phyloP scores from a whole-genome alignment of 1,140 invertebrate species.

The Lucilia cuprina region DNA sequence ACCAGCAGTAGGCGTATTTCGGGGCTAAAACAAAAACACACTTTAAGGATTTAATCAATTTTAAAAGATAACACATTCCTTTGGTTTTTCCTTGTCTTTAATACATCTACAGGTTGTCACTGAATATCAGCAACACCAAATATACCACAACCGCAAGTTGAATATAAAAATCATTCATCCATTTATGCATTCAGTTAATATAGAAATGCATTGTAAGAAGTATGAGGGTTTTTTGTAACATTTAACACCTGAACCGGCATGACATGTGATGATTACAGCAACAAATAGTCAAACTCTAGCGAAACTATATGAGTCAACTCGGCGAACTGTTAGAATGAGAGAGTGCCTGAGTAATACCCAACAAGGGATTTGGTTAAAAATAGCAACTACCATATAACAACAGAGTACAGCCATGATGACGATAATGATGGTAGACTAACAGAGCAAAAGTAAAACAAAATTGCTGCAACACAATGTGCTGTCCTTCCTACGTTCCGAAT shows the following conservation, averaged over 20 bases:
- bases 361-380: neutral
- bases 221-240: neutral
- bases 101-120: neutral
- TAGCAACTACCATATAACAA: neutral
- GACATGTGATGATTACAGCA: neutral
- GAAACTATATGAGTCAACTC: no score
- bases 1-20: neutral
- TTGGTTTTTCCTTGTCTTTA: neutral
- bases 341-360: neutral
- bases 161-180: neutral
- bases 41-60: neutral
- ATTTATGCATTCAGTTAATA: no score
- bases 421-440: neutral
- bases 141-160: neutral
- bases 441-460: neutral
- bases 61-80: neutral
- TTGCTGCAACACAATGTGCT: neutral
- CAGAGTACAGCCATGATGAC: neutral
- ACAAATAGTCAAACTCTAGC: neutral
- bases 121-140: neutral
- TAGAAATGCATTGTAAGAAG: no score
- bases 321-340: neutral
- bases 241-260: constrained; percentile 29
- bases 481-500: neutral
- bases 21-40: neutral